phyloP scores from a whole-genome alignment of 2,888 invertebrate genomes.

The Agonopterix heracliana region DNA sequence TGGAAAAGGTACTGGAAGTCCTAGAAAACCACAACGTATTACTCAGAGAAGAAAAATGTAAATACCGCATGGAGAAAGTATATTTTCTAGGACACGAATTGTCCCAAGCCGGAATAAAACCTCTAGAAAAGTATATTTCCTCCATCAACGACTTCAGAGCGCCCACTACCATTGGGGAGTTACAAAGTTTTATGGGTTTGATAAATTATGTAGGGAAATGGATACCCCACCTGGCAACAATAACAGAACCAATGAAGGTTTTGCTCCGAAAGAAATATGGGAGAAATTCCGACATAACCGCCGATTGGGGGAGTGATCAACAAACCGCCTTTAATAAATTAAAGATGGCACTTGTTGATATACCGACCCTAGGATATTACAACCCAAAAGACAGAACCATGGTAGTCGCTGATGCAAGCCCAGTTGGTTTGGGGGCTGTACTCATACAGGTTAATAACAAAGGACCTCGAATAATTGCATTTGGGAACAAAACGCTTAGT shows the following conservation, averaged over 20 bases:
- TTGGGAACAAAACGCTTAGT: slow-evolving; percentile 7
- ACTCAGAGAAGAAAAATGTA: slow-evolving; percentile 26
- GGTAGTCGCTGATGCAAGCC: slow-evolving; percentile 8
- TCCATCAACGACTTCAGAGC: slow-evolving; percentile 16
- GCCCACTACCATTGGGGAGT: slow-evolving; percentile 1
- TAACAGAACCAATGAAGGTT: slow-evolving; percentile 12
- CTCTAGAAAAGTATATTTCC: slow-evolving; percentile 20
- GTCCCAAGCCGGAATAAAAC: slow-evolving; percentile 20
- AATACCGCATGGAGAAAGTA: slow-evolving; percentile 17
- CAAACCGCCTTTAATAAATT: neutral
- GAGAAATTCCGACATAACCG: neutral
- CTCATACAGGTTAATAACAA: slow-evolving; percentile 2
- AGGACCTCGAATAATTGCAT: slow-evolving; percentile 10
- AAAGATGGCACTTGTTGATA: neutral
- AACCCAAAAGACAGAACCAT: slow-evolving; percentile 3
- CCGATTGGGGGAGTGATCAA: neutral
- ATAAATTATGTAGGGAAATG: slow-evolving; percentile 13
- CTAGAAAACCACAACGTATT: slow-evolving; percentile 12
- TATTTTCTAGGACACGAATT: slow-evolving; percentile 28
- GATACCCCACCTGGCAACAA: slow-evolving; percentile 17
- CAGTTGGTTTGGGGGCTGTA: slow-evolving; percentile 6
- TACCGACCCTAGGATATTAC: slow-evolving; percentile 5
- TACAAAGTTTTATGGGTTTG: slow-evolving; percentile 9
- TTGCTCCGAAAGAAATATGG: slow-evolving; percentile 6
- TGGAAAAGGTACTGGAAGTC: slow-evolving; percentile 5